A percentile compares a stretch with the other conserved stretches of the same genome.
Conservation (phyloP, 2,797 vertebrate species). For the Neostethus bicornis region DNA sequence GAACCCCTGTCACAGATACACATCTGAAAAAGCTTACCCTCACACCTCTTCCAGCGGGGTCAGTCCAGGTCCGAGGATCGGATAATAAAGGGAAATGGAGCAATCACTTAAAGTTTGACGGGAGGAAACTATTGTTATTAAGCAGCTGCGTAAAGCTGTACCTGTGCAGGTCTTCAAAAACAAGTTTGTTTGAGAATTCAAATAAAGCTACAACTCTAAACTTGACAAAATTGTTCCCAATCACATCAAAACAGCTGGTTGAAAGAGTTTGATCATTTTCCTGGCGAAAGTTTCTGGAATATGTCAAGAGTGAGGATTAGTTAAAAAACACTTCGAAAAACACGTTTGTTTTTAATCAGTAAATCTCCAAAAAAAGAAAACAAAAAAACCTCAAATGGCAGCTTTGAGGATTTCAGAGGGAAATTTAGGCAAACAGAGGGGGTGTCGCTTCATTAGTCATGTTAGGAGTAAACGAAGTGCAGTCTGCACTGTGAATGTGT, state of each 20-base stretch:
- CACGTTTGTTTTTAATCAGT: conserved; percentile 13
- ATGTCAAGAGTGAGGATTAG: conserved; percentile 59
- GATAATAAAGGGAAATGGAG: conserved; percentile 78
- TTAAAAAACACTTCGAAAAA: conserved; percentile 50
- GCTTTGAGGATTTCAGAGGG: conserved; percentile 1
- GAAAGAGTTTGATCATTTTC: conserved; percentile 73
- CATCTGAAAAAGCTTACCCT: conserved; percentile 82
- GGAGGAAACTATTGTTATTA: conserved; percentile 67
- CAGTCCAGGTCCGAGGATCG: conserved; percentile 63
- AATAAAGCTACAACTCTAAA: no score
- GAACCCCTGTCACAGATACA: conserved; percentile 53
- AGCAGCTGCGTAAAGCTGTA: conserved; percentile 29
- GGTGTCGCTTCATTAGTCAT: background rate
- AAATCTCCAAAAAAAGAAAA: no score
- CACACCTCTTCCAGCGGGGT: conserved; percentile 75
- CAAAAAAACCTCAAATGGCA: conserved; percentile 15
- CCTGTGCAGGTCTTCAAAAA: conserved; percentile 23
- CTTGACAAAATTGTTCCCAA: conserved; percentile 54
- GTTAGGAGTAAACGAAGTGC: conserved; percentile 4
- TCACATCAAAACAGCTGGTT: conserved; percentile 82
- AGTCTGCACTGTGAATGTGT: conserved; percentile 24
- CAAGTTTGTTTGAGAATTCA: background rate
- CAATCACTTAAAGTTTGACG: conserved; percentile 70
- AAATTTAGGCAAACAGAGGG: background rate
- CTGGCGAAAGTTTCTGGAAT: conserved; percentile 61